Percentiles rank a stretch among this genome's conserved stretches.
Evolutionary conservation across 2,113 vertebrate genomes (phyloP).

Genomic region (Baryphthengus martii): DNA sequence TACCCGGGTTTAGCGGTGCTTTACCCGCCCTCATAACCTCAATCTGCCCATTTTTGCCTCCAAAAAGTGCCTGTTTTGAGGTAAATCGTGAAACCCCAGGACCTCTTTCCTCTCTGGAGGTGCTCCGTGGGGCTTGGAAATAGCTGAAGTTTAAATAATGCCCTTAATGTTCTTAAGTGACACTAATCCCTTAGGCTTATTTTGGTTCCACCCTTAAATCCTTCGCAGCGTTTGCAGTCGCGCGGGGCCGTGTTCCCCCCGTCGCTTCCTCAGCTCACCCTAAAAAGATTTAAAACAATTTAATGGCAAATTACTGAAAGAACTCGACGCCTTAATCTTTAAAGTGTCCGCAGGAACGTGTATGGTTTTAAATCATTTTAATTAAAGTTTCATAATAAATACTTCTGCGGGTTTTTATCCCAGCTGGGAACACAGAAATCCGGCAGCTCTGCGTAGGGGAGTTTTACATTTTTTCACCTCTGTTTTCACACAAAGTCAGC

Average conservation of each 20-base stretch:
- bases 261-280: fast-evolving
- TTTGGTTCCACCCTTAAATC: fast-evolving
- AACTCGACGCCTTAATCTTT: neutral
- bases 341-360: neutral
- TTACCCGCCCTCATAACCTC: neutral
- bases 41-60: neutral
- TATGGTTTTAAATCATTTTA: neutral
- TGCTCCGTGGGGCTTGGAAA: neutral
- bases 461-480: neutral
- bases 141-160: neutral
- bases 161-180: neutral
- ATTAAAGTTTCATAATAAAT: slow-evolving; percentile 36
- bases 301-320: neutral
- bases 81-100: neutral
- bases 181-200: neutral
- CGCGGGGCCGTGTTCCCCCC: fast-evolving
- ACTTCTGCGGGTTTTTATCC: neutral
- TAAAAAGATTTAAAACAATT: neutral
- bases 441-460: neutral
- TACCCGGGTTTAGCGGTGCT: fast-evolving
- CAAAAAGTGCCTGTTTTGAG: neutral
- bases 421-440: neutral
- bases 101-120: neutral
- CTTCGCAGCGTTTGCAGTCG: fast-evolving
- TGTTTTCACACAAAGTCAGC: neutral